Evolutionary conservation across 2,113 vertebrate genomes (phyloP).

Genomic region (Cercocebus atys): DNA sequence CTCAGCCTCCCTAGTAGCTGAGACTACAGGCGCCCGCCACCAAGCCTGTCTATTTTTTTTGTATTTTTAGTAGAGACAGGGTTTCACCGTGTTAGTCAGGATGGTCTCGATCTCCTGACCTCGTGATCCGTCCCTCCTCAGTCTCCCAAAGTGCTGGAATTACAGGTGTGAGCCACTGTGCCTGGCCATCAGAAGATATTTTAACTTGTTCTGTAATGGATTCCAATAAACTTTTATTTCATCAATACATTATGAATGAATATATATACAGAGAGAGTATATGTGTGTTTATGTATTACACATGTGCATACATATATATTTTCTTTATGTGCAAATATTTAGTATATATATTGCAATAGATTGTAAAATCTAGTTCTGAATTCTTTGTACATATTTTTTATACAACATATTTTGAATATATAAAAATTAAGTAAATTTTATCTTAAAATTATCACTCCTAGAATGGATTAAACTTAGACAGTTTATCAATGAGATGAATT

Average conservation of each 20-base stretch:
- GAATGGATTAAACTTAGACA: background rate
- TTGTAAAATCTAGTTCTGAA: background rate
- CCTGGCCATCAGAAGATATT: background rate
- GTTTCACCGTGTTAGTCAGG: too few relatives aligned
- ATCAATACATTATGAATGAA: background rate
- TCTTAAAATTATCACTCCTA: background rate
- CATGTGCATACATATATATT: background rate
- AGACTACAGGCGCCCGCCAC: too few relatives aligned
- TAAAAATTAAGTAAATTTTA: background rate
- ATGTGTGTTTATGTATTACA: too few relatives aligned
- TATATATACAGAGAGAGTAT: background rate
- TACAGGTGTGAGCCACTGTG: too few relatives aligned
- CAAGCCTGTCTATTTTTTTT: too few relatives aligned
- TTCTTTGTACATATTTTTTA: background rate
- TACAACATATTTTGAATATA: background rate
- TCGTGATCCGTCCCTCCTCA: accelerated
- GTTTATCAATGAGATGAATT: background rate
- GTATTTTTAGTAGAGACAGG: too few relatives aligned
- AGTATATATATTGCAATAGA: background rate
- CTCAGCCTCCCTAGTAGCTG: too few relatives aligned
- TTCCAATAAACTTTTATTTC: background rate
- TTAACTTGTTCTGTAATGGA: background rate
- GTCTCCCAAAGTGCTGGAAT: too few relatives aligned
- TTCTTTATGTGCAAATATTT: background rate
- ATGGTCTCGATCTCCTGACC: too few relatives aligned